Evolutionary conservation across 2,113 vertebrate species (phyloP).

Genomic region (Mesoclemmys tuberculata): DNA sequence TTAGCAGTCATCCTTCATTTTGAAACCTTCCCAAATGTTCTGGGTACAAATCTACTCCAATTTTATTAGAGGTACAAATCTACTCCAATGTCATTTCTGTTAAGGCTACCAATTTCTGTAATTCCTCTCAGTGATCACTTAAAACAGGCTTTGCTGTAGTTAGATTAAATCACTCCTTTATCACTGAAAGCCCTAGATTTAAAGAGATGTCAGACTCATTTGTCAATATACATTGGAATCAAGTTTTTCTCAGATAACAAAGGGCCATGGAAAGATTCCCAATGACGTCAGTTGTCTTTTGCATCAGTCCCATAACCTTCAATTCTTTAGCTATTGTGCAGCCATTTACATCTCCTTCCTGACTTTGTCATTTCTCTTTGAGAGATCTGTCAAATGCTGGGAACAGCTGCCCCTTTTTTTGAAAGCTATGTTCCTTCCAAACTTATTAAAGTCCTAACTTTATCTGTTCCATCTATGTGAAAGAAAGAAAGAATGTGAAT

Average conservation of each 20-base stretch:
- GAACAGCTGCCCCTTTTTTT: not conserved
- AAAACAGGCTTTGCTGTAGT: not conserved
- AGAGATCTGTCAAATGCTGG: not conserved
- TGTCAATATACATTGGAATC: not conserved
- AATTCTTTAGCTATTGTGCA: not conserved
- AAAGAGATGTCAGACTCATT: not conserved
- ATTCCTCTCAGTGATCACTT: fast-evolving
- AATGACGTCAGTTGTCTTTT: not conserved
- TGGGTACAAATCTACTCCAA: fast-evolving
- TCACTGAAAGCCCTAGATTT: fast-evolving
- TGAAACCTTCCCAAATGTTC: fast-evolving
- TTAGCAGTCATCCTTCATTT: not conserved
- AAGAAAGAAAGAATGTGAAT: not conserved
- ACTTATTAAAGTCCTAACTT: not conserved
- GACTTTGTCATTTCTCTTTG: not conserved
- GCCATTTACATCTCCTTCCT: not conserved
- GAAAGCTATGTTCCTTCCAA: not conserved
- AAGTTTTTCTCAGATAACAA: not conserved
- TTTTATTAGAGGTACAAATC: fast-evolving
- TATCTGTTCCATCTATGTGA: fast-evolving
- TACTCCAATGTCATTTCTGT: not conserved
- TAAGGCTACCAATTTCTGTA: fast-evolving
- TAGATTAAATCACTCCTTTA: not conserved
- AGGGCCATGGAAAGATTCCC: fast-evolving
- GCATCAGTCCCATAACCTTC: not conserved